These are phyloP conservation scores for Coleophora flavipennella DNA, from an alignment of 2,888 invertebrate species.

Conservation along the genomic window DNA sequence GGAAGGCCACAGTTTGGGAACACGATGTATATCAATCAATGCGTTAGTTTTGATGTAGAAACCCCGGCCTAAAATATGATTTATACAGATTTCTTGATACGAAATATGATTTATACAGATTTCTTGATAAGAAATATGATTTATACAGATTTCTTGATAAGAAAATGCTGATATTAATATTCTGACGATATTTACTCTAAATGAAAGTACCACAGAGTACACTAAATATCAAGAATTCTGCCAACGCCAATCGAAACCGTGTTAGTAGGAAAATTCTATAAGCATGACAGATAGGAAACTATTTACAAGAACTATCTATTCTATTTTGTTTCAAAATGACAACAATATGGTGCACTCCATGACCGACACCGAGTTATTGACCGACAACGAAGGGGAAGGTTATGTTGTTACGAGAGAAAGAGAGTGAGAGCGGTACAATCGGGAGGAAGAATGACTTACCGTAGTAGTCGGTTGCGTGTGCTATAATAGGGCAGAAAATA, in stretches of 20 bases:
- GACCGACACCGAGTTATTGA: slow-evolving; percentile 61
- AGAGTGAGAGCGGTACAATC: slow-evolving; percentile 36
- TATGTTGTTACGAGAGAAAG: slow-evolving; percentile 27
- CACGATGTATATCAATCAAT: slow-evolving; percentile 19
- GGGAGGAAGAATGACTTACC: slow-evolving; percentile 93
- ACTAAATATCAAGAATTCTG: slow-evolving; percentile 52
- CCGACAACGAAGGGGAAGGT: slow-evolving; percentile 36
- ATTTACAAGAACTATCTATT: slow-evolving; percentile 48
- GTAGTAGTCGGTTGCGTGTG: slow-evolving; percentile 99
- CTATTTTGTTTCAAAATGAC: slow-evolving; percentile 25
- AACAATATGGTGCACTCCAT: slow-evolving; percentile 29
- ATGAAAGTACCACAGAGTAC: too few species aligned
- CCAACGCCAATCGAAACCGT: slow-evolving; percentile 37
- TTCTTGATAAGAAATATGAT: slow-evolving; percentile 45
- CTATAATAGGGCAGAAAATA: slow-evolving; percentile 74
- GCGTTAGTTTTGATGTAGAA: slow-evolving; percentile 30
- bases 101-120: slow-evolving; percentile 32
- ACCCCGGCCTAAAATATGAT: slow-evolving; percentile 24
- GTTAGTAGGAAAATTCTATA: slow-evolving; percentile 67
- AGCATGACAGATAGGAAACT: slow-evolving; percentile 59
- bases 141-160: slow-evolving; percentile 53
- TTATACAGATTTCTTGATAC: slow-evolving; percentile 53
- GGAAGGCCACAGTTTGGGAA: slow-evolving; percentile 57
- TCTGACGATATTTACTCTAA: too few species aligned
- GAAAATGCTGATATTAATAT: slow-evolving; percentile 15